A percentile compares a stretch with the other conserved stretches of the same genome.
phyloP scores from a whole-genome alignment of 2,113 vertebrate genomes.

The Ceyx melanurus region DNA sequence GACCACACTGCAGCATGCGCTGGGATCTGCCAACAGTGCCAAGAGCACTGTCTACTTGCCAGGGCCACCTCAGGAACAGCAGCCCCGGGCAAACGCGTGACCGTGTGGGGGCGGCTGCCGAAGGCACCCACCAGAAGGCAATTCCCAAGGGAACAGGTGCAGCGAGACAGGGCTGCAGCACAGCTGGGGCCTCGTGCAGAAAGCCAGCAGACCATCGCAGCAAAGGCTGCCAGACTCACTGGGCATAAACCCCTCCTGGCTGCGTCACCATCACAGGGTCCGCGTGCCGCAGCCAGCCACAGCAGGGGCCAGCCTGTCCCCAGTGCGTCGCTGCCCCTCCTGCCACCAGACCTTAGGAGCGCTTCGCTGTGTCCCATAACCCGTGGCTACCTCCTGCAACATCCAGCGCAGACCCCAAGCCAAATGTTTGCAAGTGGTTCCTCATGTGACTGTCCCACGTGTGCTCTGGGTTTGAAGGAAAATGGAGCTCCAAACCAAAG shows the following conservation, averaged over 20 bases:
- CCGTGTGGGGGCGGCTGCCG: fast-evolving
- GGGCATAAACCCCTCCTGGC: background rate
- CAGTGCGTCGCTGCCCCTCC: background rate
- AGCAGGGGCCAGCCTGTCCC: background rate
- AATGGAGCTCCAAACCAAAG: background rate
- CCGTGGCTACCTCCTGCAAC: background rate
- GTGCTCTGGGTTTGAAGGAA: background rate
- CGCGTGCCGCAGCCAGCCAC: fast-evolving
- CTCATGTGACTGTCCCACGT: fast-evolving
- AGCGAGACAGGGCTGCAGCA: background rate
- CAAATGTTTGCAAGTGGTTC: background rate
- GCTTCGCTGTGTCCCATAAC: fast-evolving
- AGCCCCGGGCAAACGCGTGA: fast-evolving
- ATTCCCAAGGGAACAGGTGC: background rate
- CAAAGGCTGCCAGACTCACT: background rate
- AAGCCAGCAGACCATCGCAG: background rate
- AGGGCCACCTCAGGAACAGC: background rate
- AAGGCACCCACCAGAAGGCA: background rate
- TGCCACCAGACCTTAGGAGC: background rate
- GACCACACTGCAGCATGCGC: background rate
- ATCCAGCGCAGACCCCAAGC: background rate
- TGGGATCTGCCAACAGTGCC: fast-evolving
- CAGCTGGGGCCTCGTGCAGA: background rate
- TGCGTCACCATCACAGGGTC: background rate
- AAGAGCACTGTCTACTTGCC: background rate